Evolutionary conservation across 2,113 vertebrate species (phyloP).

Genomic region (Lepisosteus oculatus): DNA sequence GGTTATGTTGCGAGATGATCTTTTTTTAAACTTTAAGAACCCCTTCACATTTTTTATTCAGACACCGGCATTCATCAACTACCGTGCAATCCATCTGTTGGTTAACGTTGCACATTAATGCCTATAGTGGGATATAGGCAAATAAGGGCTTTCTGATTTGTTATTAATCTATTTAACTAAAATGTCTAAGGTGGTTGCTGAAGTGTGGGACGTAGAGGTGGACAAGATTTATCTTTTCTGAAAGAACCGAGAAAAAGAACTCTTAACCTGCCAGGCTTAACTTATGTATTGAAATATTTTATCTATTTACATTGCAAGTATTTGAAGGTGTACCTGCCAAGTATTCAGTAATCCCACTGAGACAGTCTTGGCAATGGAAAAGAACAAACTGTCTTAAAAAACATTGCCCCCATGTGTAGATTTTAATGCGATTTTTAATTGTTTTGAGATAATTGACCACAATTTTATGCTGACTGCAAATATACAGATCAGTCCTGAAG

Average conservation of each 20-base stretch:
- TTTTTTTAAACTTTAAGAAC: too few relatives aligned
- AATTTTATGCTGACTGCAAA: neutral
- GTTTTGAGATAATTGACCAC: neutral
- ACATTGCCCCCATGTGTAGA: neutral
- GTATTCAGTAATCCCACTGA: too few relatives aligned
- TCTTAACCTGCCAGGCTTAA: too few relatives aligned
- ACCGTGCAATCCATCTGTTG: constrained; percentile 13
- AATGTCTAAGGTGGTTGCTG: constrained; percentile 6
- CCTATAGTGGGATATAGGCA: constrained; percentile 19
- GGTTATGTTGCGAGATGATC: too few relatives aligned
- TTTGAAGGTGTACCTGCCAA: too few relatives aligned
- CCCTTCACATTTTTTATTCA: neutral
- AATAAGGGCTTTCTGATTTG: neutral
- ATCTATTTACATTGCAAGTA: too few relatives aligned
- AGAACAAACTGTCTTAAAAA: neutral
- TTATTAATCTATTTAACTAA: constrained; percentile 15
- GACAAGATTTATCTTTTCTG: neutral
- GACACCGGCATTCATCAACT: constrained; percentile 24
- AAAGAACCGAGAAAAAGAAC: too few relatives aligned
- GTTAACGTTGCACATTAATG: constrained; percentile 25
- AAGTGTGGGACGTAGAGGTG: neutral
- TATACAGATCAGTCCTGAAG: neutral
- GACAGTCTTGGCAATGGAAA: neutral
- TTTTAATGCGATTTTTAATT: neutral
- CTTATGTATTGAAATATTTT: too few relatives aligned